Percentiles rank a stretch among this genome's conserved stretches.
Evolutionary conservation across 2,797 vertebrate genomes (phyloP).

Genomic region (Sebastes taczanowskii): DNA sequence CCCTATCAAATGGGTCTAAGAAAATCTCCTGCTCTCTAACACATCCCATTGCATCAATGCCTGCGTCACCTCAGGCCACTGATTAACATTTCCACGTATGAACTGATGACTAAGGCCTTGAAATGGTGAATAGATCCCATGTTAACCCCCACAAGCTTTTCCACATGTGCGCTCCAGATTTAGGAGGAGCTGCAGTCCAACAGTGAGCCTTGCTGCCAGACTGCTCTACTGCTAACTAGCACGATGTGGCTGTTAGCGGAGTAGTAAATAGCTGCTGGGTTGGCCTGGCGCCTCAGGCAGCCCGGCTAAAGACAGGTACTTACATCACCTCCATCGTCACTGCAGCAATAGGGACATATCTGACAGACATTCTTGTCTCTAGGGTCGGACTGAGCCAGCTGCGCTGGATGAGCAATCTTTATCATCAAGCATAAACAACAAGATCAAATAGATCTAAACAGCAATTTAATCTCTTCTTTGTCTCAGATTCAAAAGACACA

Average conservation of each 20-base stretch:
- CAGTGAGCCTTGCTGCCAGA: slow-evolving; percentile 43
- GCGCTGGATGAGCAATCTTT: slow-evolving; percentile 22
- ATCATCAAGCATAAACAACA: not conserved
- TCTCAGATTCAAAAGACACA: not conserved
- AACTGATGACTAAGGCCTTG: slow-evolving; percentile 37
- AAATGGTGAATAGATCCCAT: slow-evolving; percentile 55
- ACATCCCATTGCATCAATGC: slow-evolving; percentile 53
- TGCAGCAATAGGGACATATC: slow-evolving; percentile 32
- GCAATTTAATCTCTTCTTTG: not conserved
- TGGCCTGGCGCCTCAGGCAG: slow-evolving; percentile 60
- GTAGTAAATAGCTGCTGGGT: slow-evolving; percentile 70
- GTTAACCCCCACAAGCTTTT: slow-evolving; percentile 50
- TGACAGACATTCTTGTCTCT: slow-evolving; percentile 42
- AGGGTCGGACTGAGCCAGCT: slow-evolving; percentile 17
- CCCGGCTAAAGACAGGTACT: slow-evolving; percentile 68
- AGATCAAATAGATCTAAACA: not conserved
- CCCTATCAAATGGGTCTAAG: slow-evolving; percentile 22
- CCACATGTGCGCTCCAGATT: slow-evolving; percentile 55
- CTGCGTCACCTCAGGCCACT: slow-evolving; percentile 62
- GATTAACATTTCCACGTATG: slow-evolving; percentile 37
- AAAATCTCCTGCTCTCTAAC: slow-evolving; percentile 39
- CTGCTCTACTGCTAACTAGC: slow-evolving; percentile 41
- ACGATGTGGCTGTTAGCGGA: slow-evolving; percentile 32
- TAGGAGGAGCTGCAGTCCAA: slow-evolving; percentile 47
- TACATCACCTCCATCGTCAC: slow-evolving; percentile 72